Evolutionary conservation across 1,140 invertebrate genomes (phyloP), one percentile per base, ranked within the genome.

Genomic region (Agrilus planipennis): DNA sequence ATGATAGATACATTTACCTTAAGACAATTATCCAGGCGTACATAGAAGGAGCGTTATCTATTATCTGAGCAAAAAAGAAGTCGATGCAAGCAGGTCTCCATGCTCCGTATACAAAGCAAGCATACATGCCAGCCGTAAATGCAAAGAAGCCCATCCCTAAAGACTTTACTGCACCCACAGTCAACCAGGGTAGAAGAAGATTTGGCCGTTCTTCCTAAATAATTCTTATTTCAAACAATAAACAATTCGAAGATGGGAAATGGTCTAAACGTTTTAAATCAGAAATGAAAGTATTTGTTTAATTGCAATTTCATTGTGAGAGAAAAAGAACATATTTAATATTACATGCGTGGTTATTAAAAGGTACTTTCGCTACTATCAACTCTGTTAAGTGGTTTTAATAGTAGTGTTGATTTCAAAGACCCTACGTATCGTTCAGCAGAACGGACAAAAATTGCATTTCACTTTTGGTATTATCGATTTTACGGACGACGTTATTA

Each of bases 1-100:
- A n/a, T n/a, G 11, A 25, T 25, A 31, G 30, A 12, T 5, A 16
- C 5, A 20, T 17, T 27, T 37, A 43, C 34, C 41, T 43, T 28
- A 43, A 37, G 6, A 43, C 41, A 22, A 25, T 23, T 10, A 43
- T 37, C 41, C 41, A 43, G 23, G 27, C 32, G 19, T 43, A 43
- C 12, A 43, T 18, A 2, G 41, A 43, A 11, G 41, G 41, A 18
- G 17, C 27, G 9, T 36, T 23, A 30, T 36, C 34, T 5, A 43
- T 38, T 4, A 43, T 11, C 15, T 43, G 41, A 7, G 41, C 18
- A 3, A 43, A 5, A 7, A 43, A n/a, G 16, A 43, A 43, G 11
- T 43, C 41, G 19, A 34, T 18, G 37, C 41, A 43, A 21, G 41
- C 41, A 1, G 41, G 22, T 21, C 21, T 43, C 3, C 19, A 43